Percentiles rank a stretch among this genome's conserved stretches.
phyloP scores from a whole-genome alignment of 35 echinoderm and acorn worm species.

The Ptychodera flava region DNA sequence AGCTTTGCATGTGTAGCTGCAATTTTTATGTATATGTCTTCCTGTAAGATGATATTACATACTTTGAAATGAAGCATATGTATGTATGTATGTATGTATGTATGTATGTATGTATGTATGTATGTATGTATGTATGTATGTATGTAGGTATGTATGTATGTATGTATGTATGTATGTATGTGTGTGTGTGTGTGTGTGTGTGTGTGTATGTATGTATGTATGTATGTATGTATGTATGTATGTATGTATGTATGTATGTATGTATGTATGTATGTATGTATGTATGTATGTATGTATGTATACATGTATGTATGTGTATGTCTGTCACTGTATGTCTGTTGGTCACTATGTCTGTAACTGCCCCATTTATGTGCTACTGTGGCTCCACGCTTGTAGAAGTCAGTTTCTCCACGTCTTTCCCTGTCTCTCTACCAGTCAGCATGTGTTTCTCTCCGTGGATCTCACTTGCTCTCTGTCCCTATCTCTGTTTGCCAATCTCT shows the following conservation, averaged over 20 bases:
- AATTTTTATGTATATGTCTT: no score
- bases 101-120: constrained; percentile 2
- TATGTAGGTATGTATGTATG: background rate
- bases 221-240: constrained; percentile 2
- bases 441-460: background rate
- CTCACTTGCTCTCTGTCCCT: background rate
- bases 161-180: background rate
- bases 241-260: constrained; percentile 2
- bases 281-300: background rate
- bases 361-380: no score
- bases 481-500: background rate
- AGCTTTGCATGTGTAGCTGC: no score
- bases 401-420: no score
- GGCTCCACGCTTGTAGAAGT: no score
- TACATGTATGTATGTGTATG: background rate
- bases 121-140: background rate
- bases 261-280: constrained; percentile 2
- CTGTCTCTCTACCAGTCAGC: background rate
- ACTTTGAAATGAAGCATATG: no score
- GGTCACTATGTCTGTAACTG: no score
- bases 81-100: constrained; percentile 2
- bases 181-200: background rate
- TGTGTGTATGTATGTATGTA: constrained; percentile 1
- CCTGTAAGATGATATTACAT: no score
- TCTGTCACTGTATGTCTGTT: background rate